phyloP scores from a whole-genome alignment of 1,140 invertebrate species.

The Conopomorpha cramerella region DNA sequence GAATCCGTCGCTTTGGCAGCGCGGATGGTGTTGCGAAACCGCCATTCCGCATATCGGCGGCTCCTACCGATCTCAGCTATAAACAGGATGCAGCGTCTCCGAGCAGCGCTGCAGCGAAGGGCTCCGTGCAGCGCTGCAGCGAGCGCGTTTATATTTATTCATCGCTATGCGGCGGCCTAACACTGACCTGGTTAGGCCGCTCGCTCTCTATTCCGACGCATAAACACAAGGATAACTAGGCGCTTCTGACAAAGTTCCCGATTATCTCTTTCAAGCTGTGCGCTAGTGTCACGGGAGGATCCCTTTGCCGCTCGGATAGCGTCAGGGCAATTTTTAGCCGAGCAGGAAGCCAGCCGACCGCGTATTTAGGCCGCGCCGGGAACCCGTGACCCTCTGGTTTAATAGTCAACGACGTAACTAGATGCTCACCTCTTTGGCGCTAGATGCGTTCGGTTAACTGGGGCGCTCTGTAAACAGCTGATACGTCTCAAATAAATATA shows the following conservation, averaged over 20 bases:
- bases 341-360: slow-evolving; percentile 41
- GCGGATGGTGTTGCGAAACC: slow-evolving; percentile 40
- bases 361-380: slow-evolving; percentile 41
- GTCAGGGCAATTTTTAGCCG: slow-evolving; percentile 49
- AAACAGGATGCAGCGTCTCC: too few species aligned
- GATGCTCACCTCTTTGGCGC: slow-evolving; percentile 9
- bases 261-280: slow-evolving; percentile 4
- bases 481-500: too few species aligned
- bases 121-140: too few species aligned
- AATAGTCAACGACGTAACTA: slow-evolving; percentile 34
- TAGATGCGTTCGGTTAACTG: slow-evolving; percentile 39
- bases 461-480: slow-evolving; percentile 31
- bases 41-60: slow-evolving; percentile 21
- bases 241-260: background rate
- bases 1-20: too few species aligned
- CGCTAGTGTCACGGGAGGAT: slow-evolving; percentile 20
- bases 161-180: slow-evolving; percentile 47
- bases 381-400: slow-evolving; percentile 24
- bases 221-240: slow-evolving; percentile 42
- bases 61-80: slow-evolving; percentile 8
- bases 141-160: too few species aligned
- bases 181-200: slow-evolving; percentile 47
- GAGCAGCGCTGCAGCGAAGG: too few species aligned
- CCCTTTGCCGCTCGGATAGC: slow-evolving; percentile 30
- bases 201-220: slow-evolving; percentile 14